A percentile compares a stretch with the other conserved stretches of the same genome.
These are phyloP conservation scores for Lapara coniferarum DNA, from an alignment of 2,888 invertebrate species.

Conservation along the genomic window DNA sequence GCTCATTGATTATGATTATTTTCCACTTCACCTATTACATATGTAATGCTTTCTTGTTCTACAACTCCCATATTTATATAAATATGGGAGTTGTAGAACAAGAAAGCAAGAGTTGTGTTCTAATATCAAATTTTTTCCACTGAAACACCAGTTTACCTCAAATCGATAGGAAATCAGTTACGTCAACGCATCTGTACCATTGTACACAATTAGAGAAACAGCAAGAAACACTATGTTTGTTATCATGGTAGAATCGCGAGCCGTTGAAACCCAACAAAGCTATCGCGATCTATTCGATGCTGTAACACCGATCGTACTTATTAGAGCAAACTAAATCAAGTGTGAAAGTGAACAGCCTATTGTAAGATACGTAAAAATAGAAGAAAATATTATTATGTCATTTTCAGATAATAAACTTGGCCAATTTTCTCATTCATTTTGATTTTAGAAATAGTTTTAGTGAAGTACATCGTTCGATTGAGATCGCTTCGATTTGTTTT, in stretches of 20 bases:
- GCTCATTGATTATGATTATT: too few species aligned
- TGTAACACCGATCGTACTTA: constrained; percentile 51
- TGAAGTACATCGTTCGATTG: too few species aligned
- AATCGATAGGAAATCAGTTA: constrained; percentile 28
- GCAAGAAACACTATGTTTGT: constrained; percentile 24
- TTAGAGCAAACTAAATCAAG: constrained; percentile 52
- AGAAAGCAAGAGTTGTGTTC: too few species aligned
- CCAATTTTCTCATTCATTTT: neutral
- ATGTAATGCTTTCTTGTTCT: too few species aligned
- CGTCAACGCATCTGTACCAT: constrained; percentile 28
- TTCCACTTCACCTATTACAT: too few species aligned
- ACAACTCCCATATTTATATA: too few species aligned
- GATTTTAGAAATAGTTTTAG: too few species aligned
- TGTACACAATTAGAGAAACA: constrained; percentile 30
- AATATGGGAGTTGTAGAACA: too few species aligned
- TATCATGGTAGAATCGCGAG: constrained; percentile 24
- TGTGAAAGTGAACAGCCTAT: constrained; percentile 48
- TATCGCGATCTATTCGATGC: constrained; percentile 50
- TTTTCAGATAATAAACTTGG: constrained; percentile 1
- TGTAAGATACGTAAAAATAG: constrained; percentile 36
- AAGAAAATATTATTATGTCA: constrained; percentile 29
- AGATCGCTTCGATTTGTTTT: too few species aligned
- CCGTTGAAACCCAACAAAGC: constrained; percentile 42
- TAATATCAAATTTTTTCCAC: neutral
- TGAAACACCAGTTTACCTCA: neutral